Base-by-base conservation (phyloP, 30 jellyfish, hydroid and myxozoan species). In the Hydractinia echinata region DNA sequence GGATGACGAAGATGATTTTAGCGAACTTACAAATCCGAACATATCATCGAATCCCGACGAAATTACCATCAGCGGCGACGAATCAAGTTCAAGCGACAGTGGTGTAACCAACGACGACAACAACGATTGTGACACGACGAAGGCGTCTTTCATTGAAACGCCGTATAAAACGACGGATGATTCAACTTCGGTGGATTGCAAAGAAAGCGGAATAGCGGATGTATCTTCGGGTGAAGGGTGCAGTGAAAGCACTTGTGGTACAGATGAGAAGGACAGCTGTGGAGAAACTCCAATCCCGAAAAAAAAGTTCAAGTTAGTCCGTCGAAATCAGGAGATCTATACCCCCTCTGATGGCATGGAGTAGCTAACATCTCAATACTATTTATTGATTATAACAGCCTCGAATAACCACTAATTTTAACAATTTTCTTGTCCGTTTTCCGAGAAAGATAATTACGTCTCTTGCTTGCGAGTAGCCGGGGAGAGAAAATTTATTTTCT, bases 11-110 rank as follows among this genome's bases (percentile, higher is more conserved):
- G 84, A 76, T 50, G 84, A 76, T 20, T 76, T 76, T 55, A 54
- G 54, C 18, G 84, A 76, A 20, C 84, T 76, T 76, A 55, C 54
- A 6, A 76, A 55, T 18, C 84, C 84, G 49, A 76, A 55, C 76
- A 76, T 55, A 30, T 76, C 84, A 1, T 61, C 87, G 7, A 44
- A 48, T 19, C 68, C 87, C 15, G 87, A 79, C n/a, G 87, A 79
- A 44, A 64, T 68, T 79, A 58, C 4, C 7, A 18, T 55, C 7
- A 49, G 14, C 10, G 11, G 19, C 19, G 49, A 51, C 8, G 83
- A 80, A 14, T 4, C 87, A 14, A 67, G 60, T 51, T 67, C 51
- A 5, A 8, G 48, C 54, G 85, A 77, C 16, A 5, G 19, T 20
- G 76, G 73, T 5, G 54, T 76, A 6, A 13, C 51, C 50, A 18